phyloP scores from a whole-genome alignment of 1,140 invertebrate species.

The Aphaenogaster ashmeadi region DNA sequence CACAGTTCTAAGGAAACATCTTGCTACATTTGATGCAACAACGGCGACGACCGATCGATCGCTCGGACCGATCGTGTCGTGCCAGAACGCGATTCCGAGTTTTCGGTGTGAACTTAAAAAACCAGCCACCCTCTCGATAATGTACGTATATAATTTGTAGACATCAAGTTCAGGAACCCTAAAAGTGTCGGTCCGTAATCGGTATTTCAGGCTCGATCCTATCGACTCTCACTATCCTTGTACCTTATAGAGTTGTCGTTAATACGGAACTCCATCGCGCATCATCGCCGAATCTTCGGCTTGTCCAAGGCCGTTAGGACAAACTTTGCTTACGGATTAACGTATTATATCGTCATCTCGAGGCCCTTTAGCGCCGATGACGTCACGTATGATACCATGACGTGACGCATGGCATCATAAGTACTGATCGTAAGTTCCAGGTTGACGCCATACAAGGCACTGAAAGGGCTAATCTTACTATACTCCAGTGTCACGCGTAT shows the following conservation, averaged over 20 bases:
- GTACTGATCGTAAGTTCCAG: constrained; percentile 7
- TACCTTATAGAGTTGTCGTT: constrained; percentile 17
- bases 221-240: constrained; percentile 35
- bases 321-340: constrained; percentile 45
- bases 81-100: constrained; percentile 37
- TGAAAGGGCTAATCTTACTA: constrained; percentile 42
- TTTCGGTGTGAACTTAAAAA: constrained; percentile 76
- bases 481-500: constrained; percentile 23
- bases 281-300: constrained; percentile 29
- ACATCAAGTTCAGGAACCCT: constrained; percentile 80
- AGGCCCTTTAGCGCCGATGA: constrained; percentile 48
- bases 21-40: constrained; percentile 13
- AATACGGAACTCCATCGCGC: constrained; percentile 25
- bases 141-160: constrained; percentile 74
- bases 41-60: background rate
- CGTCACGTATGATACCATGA: background rate
- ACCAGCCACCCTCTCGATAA: constrained; percentile 82
- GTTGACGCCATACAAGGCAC: constrained; percentile 32
- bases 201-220: constrained; percentile 44
- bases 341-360: constrained; percentile 36
- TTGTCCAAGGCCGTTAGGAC: constrained; percentile 30
- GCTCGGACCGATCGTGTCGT: background rate
- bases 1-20: constrained; percentile 48
- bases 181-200: constrained; percentile 64
- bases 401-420: constrained; percentile 4